Evolutionary conservation across 2,797 vertebrate genomes (phyloP), one percentile per base, ranked within the genome.

Genomic region (Meda fulgida): DNA sequence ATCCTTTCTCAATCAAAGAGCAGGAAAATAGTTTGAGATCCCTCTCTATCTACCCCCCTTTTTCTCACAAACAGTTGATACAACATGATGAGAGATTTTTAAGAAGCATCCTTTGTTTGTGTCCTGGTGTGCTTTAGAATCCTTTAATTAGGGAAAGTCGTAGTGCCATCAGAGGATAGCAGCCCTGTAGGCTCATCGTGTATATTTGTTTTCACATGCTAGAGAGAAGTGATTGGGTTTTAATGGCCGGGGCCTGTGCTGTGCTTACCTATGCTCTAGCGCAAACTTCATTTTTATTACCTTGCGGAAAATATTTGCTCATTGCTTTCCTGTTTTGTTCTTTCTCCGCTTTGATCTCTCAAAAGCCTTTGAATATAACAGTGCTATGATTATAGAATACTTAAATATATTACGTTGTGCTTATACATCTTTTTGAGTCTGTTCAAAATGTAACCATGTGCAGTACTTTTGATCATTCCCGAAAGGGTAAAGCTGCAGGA

Each of bases 181-280:
- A 70, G 89, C 94, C 92, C 92, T 92, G 91, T 93, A 92, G 93
- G 94, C 93, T 93, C 93, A 94, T 95, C 91, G 93, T 91, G 91
- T 91, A 88, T 93, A 94, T 96, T 95, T 96, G 95, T 95, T 95
- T 95, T 93, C 86, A 75, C 90, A 92, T 89, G 71, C 81, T 84
- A 75, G 75, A 92, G 92, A 93, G 92, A 90, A 86, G 91, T 90
- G 90, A 95, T 94, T 90, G 93, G 92, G 91, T 95, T 95, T 94
- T 95, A 95, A 95, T 94, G 92, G 90, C 88, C 87, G 48, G 91
- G 90, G 93, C 88, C 91, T 94, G 93, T 86, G 90, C 89, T 86
- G 85, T 87, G 88, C 90, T 91, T 93, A 90, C 85, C 90, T 92
- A 89, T 85, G 87, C 92, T 87, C 90, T 85, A 87, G 91, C 90